These are phyloP conservation scores for Allygus modestus DNA, from an alignment of 2,888 invertebrate species.

Conservation along the genomic window DNA sequence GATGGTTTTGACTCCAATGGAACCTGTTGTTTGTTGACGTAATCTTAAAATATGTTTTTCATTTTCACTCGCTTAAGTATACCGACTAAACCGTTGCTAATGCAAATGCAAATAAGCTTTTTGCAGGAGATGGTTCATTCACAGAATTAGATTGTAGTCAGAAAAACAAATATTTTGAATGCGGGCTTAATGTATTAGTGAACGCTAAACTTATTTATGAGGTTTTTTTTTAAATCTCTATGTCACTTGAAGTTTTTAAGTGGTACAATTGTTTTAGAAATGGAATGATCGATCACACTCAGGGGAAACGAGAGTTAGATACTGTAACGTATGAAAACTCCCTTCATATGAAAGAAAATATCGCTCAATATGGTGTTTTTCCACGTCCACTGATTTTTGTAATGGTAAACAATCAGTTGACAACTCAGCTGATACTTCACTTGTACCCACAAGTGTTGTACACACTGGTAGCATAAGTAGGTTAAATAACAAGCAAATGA, in stretches of 20 bases:
- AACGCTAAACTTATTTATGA: constrained; percentile 17
- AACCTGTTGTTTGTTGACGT: constrained; percentile 13
- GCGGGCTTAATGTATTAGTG: constrained; percentile 3
- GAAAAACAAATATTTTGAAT: neutral
- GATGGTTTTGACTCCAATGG: neutral
- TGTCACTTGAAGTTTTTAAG: neutral
- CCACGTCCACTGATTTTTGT: too few species aligned
- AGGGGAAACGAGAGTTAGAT: neutral
- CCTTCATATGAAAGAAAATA: neutral
- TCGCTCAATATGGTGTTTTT: neutral
- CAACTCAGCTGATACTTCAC: too few species aligned
- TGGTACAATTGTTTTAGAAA: neutral
- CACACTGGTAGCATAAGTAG: too few species aligned
- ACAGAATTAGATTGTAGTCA: neutral
- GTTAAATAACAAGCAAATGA: too few species aligned
- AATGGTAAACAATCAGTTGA: neutral
- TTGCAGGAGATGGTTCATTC: neutral
- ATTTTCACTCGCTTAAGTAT: neutral
- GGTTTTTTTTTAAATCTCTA: neutral
- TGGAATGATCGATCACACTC: neutral
- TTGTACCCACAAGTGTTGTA: too few species aligned
- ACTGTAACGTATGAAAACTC: neutral
- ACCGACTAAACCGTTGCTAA: neutral
- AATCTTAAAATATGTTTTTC: neutral
- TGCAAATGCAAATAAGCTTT: neutral